Evolutionary conservation across 2,113 vertebrate genomes (phyloP).

Genomic region (Neofelis nebulosa): DNA sequence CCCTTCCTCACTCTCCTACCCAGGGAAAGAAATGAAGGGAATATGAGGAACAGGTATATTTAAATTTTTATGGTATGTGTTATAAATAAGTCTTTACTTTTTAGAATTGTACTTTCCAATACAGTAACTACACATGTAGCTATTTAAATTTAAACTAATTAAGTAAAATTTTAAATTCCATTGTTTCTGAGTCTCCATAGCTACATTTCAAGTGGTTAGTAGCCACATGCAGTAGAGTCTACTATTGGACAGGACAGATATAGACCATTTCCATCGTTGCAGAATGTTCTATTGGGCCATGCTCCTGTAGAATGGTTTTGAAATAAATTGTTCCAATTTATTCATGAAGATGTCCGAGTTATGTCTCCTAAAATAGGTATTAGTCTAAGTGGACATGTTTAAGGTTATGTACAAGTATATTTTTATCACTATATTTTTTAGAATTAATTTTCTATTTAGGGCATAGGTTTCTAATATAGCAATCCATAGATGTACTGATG

Average conservation of each 20-base stretch:
- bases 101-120: neutral
- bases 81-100: neutral
- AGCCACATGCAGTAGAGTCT: neutral
- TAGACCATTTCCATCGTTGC: neutral
- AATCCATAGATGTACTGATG: conserved; percentile 64
- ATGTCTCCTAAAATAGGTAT: conserved; percentile 30
- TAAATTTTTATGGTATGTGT: neutral
- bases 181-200: neutral
- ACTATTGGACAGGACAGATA: neutral
- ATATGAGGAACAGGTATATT: neutral
- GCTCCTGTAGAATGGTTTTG: neutral
- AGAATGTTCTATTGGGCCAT: neutral
- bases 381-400: conserved; percentile 38
- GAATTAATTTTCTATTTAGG: conserved; percentile 68
- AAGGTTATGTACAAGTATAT: conserved; percentile 63
- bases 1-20: neutral
- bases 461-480: conserved; percentile 73
- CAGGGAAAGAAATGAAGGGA: neutral
- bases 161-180: neutral
- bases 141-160: neutral
- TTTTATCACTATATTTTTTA: conserved; percentile 75
- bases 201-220: neutral
- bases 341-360: neutral
- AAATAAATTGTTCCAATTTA: neutral
- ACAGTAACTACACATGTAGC: neutral